Percentiles rank a stretch among this genome's conserved stretches.
These are phyloP conservation scores for Argyresthia goedartella DNA, from an alignment of 2,888 invertebrate genomes.

Conservation along the genomic window DNA sequence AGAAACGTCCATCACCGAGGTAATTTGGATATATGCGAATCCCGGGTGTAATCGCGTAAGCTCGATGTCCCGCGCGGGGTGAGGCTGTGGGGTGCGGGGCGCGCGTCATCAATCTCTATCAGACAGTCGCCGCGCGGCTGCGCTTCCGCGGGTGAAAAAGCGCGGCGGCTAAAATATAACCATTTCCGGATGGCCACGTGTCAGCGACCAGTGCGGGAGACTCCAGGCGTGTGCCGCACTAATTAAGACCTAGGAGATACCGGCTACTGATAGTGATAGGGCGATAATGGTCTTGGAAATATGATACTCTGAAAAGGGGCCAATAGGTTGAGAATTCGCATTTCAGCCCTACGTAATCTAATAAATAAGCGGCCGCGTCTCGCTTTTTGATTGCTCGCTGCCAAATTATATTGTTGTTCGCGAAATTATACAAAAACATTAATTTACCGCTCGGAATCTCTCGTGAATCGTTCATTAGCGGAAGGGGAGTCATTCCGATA, in stretches of 20 bases:
- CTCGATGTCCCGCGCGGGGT: conserved; percentile 39
- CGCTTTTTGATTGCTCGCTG: conserved; percentile 11
- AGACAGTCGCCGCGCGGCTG: conserved; percentile 25
- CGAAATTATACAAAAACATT: conserved; percentile 55
- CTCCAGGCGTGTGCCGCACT: not conserved
- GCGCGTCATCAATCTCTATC: conserved; percentile 64
- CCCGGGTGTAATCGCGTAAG: conserved; percentile 54
- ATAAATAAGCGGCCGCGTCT: conserved; percentile 1
- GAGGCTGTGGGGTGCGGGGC: conserved; percentile 22
- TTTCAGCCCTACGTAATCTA: too few species aligned
- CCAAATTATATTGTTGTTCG: conserved; percentile 29
- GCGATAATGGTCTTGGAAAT: not conserved
- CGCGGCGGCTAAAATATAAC: conserved; percentile 46
- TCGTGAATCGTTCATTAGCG: conserved; percentile 54
- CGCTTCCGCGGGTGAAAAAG: conserved; percentile 39
- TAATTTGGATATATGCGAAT: conserved; percentile 69
- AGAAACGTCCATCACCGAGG: conserved; percentile 61
- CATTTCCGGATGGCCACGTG: conserved; percentile 9
- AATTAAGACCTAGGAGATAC: not conserved
- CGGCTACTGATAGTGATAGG: not conserved
- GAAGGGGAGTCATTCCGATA: conserved; percentile 32
- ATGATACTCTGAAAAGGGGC: too few species aligned
- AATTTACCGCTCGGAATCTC: conserved; percentile 44
- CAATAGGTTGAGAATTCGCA: too few species aligned
- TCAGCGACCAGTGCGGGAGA: not conserved